phyloP scores from a whole-genome alignment of 2,888 invertebrate species.

The Drosophila kanekoi region DNA sequence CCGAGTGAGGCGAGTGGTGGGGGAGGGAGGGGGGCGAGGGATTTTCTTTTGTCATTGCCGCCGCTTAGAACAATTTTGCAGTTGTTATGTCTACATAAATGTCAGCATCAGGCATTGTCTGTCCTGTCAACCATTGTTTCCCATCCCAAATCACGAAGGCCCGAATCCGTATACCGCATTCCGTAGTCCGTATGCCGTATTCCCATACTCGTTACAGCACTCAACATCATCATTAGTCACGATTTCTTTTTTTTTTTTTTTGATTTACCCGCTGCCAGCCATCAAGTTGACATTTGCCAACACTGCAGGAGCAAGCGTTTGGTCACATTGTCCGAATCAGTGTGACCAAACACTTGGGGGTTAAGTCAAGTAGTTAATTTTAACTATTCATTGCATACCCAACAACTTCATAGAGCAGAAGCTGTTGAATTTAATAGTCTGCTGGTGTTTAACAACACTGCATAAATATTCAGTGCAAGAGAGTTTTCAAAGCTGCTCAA shows the following conservation, averaged over 20 bases:
- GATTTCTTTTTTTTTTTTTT: constrained; percentile 18
- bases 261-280: constrained; percentile 37
- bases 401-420: background rate
- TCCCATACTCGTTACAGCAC: constrained; percentile 30
- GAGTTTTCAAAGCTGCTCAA: no score
- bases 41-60: constrained; percentile 52
- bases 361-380: constrained; percentile 2
- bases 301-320: constrained; percentile 17
- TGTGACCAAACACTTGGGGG: constrained; percentile 17
- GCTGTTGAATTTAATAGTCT: background rate
- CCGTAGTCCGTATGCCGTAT: constrained; percentile 17
- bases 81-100: constrained; percentile 74
- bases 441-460: background rate
- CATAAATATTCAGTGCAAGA: background rate
- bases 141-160: constrained; percentile 31
- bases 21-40: background rate
- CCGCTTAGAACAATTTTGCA: constrained; percentile 61
- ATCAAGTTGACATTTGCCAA: constrained; percentile 40
- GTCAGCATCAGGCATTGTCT: constrained; percentile 78
- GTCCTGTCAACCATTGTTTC: constrained; percentile 55
- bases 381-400: no score
- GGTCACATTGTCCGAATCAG: constrained; percentile 26
- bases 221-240: constrained; percentile 58
- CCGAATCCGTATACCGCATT: constrained; percentile 30
- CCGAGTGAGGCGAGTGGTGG: background rate